Evolutionary conservation across 2,888 invertebrate species (phyloP), one percentile per base, ranked within the genome.

Genomic region (Heliconius aoede): DNA sequence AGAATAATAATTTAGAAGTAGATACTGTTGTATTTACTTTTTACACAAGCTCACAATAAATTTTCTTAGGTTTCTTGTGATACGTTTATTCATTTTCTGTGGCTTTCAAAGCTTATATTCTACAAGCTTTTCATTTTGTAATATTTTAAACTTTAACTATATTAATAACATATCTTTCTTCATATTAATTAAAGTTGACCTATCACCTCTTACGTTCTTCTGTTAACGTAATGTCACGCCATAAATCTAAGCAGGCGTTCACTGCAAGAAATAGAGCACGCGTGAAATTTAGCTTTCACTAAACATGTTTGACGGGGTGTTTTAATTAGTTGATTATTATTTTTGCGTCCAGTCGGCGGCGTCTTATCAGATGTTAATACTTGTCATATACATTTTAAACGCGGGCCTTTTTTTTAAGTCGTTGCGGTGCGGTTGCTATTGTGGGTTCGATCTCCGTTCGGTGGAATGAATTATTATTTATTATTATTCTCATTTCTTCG

Each of bases 201-300:
- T 69, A 69, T 55, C n/a, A 69, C 69, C 51, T 68, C 21, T 28
- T 21, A 24, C 3, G 21, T 26, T 46, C 26, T 4, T 26, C 7
- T 60, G 36, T 18, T 36, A 58, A 72, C 80, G 81, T 81, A 83
- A 86, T 88, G 87, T 89, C 88, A 84, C 84, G 81, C 26, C 64
- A 76, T 58, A 76, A 72, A 51, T 51, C 67, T 55, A 75, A 51
- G 55, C 55, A 73, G 62, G 73, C 75, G 72, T 79, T 78, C 69
- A 64, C 74, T 79, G 64, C 61, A 55, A 76, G 65, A 79, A 89
- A 89, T 88, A 84, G 89, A 87, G 80, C 89, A 88, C 82, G 86
- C 87, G 89, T 90, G 89, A 89, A 90, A 89, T 86, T 86, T 83
- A 78, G 84, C 93, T 93, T 94, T 93, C 93, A 92, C 93, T 92